Base-by-base conservation (phyloP, 2,888 invertebrate species). In the Dioctria rufipes region DNA sequence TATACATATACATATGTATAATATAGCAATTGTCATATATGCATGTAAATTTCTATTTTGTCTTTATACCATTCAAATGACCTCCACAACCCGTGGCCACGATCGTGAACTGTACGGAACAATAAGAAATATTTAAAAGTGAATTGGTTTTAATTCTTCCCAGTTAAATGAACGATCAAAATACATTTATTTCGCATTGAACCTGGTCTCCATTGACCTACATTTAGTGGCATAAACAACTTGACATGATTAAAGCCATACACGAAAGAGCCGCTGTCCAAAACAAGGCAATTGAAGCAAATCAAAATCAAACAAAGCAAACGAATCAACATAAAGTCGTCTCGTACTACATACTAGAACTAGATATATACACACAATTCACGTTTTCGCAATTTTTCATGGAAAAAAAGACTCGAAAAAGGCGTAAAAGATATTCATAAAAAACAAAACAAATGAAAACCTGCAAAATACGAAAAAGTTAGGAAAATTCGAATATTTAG, bases 191-290 rank as follows among this genome's bases (percentile, higher is more conserved):
- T 54, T 60, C 73, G 40, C 73, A 73, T 73, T 73, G 73, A 73
- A 73, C 73, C 73, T 73, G 60, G 54, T 73, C 58, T 40, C 42
- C 73, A 73, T 73, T 73, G 73, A 73, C 73, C 73, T 40, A 73
- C 73, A 60, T 73, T 13, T 5, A 51, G 25, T 6, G 73, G 13
- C 49, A 46, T 46, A 9, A 6, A 5, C 49, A 46, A 46, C 1
- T 6, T 5, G 6, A 40, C 58, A 69, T 51, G 69, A 69, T 69
- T 69, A 51, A 69, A 69, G 51, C 51, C 51, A 49, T 11, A 25
- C 51, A 69, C 42, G 60, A 58, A 25, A 60, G 40, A 37, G 73
- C 25, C 73, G 60, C 54, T 73, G 73, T 54, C 73, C 73, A 73
- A 73, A 73, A 73, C 60, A 73, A 73, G 73, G 58, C 73, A 73